These are phyloP conservation scores for Magallana gigas DNA, from an alignment of 1,140 invertebrate genomes.

Conservation along the genomic window DNA sequence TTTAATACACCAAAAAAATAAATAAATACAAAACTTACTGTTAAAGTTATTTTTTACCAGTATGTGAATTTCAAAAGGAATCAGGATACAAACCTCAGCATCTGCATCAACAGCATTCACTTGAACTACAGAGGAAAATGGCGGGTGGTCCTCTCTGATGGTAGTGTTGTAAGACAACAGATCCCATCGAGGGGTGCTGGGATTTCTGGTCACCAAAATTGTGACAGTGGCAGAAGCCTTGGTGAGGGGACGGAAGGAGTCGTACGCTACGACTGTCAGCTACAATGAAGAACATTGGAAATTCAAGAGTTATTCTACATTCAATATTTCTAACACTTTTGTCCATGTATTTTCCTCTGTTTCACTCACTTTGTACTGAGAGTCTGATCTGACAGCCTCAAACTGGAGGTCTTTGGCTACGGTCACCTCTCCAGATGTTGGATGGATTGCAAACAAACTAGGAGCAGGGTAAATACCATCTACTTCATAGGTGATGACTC, in stretches of 20 bases:
- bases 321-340: too few relatives aligned
- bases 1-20: too few relatives aligned
- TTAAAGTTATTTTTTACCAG: too few relatives aligned
- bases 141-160: conserved; percentile 90
- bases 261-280: conserved; percentile 90
- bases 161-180: conserved; percentile 86
- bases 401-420: conserved; percentile 36
- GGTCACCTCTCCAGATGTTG: conserved; percentile 45
- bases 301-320: too few relatives aligned
- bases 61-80: background rate
- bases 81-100: conserved; percentile 53
- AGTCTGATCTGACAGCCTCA: conserved; percentile 24
- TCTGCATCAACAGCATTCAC: conserved; percentile 81
- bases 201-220: conserved; percentile 85
- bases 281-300: conserved; percentile 50
- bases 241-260: conserved; percentile 89
- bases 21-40: too few relatives aligned
- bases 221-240: conserved; percentile 92
- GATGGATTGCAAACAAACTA: conserved; percentile 50
- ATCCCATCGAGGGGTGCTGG: conserved; percentile 89
- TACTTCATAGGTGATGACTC: conserved; percentile 45
- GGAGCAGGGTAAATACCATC: conserved; percentile 56
- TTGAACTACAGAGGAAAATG: conserved; percentile 87
- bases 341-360: too few relatives aligned
- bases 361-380: conserved; percentile 13